Evolutionary conservation across 2,113 vertebrate species (phyloP).

Genomic region (Anthoscopus minutus): DNA sequence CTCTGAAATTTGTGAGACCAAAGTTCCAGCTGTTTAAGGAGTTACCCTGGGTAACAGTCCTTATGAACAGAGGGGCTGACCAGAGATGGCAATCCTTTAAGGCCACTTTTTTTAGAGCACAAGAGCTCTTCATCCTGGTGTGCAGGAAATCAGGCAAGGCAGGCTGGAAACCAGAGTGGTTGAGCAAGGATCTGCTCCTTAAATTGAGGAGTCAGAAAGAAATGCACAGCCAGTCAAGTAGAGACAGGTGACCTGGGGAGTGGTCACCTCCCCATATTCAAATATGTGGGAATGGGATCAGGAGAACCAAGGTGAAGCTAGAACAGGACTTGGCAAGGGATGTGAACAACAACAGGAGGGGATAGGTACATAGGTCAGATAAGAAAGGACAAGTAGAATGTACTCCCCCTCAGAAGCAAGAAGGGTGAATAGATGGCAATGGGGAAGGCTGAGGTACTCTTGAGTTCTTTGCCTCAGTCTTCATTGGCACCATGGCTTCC

Average conservation of each 20-base stretch:
- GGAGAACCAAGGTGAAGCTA: neutral
- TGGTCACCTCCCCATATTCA: accelerated
- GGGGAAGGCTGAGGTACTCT: neutral
- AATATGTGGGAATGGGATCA: neutral
- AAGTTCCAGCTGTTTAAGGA: neutral
- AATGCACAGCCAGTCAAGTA: neutral
- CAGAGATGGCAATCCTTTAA: neutral
- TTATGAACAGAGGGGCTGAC: neutral
- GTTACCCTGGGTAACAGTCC: too few species aligned
- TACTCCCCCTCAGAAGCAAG: neutral
- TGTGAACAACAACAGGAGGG: neutral
- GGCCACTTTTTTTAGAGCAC: neutral
- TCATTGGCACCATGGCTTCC: neutral
- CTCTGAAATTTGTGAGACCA: neutral
- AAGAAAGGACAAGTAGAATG: neutral
- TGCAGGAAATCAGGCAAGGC: neutral
- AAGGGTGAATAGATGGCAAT: neutral
- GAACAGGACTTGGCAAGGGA: neutral
- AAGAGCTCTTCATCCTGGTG: neutral
- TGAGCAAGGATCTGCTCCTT: neutral
- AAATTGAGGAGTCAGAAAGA: neutral
- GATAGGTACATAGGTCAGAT: neutral
- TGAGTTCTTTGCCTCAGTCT: neutral
- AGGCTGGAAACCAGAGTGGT: neutral
- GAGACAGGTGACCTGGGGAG: too few species aligned